Conservation (phyloP, 2,797 vertebrate genomes). For the Chaenodraco wilsoni region DNA sequence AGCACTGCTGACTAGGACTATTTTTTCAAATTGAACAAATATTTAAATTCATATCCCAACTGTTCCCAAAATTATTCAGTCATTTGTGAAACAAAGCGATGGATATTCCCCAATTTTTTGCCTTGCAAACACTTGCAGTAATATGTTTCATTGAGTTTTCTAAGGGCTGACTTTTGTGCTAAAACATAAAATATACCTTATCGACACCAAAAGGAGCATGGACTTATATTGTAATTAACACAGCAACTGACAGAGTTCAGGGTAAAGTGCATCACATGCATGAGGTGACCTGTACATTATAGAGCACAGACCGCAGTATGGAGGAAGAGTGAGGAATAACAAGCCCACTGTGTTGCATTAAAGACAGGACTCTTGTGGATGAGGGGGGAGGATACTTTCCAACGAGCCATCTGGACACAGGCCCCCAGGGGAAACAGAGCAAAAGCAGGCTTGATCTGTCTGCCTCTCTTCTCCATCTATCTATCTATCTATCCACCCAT, state of each 20-base stretch:
- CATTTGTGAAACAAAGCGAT: conserved; percentile 38
- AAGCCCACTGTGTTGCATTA: conserved; percentile 55
- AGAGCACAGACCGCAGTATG: conserved; percentile 30
- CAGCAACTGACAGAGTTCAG: conserved; percentile 5
- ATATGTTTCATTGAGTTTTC: conserved; percentile 32
- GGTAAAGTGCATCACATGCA: conserved; percentile 28
- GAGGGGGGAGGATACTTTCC: conserved; percentile 65
- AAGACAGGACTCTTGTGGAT: conserved; percentile 58
- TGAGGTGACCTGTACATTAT: conserved; percentile 29
- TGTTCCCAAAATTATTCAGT: conserved; percentile 20
- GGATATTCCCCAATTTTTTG: conserved; percentile 17
- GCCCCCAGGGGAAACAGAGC: conserved; percentile 62
- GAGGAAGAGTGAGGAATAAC: conserved; percentile 48
- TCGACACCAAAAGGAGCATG: not conserved
- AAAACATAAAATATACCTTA: conserved; percentile 19
- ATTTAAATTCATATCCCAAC: conserved; percentile 40
- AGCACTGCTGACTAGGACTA: conserved; percentile 39
- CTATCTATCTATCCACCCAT: not conserved
- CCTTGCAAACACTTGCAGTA: conserved; percentile 27
- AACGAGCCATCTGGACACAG: conserved; percentile 81
- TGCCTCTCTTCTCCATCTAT: conserved; percentile 14
- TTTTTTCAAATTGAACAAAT: conserved; percentile 31
- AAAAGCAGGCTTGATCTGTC: conserved; percentile 59
- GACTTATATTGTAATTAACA: conserved; percentile 13
- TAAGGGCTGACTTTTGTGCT: conserved; percentile 25